Conservation (phyloP, 1,140 invertebrate species). For the Plodia interpunctella region DNA sequence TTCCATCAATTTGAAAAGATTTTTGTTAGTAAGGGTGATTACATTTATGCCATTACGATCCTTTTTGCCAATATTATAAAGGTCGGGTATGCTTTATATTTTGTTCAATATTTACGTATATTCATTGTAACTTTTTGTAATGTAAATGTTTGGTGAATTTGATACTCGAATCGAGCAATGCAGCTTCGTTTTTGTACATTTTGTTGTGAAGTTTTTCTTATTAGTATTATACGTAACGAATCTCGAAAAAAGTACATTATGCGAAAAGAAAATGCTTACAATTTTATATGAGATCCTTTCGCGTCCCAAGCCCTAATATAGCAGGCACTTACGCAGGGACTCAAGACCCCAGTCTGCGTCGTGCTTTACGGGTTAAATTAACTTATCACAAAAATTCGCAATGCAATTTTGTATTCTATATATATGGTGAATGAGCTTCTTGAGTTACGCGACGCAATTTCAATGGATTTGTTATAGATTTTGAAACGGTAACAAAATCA, state of each 20-base stretch:
- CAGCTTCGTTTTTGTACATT: not conserved
- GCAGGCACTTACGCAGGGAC: too few species aligned
- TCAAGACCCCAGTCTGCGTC: too few species aligned
- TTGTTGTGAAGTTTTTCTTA: not conserved
- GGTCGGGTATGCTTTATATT: not conserved
- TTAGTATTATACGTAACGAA: not conserved
- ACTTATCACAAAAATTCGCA: not conserved
- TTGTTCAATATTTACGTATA: not conserved
- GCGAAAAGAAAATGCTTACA: not conserved
- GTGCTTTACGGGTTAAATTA: too few species aligned
- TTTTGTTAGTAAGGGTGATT: not conserved
- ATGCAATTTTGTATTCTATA: constrained; percentile 1
- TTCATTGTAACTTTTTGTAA: not conserved
- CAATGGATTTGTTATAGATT: constrained; percentile 26
- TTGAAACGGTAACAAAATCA: constrained; percentile 36
- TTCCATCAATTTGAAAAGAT: not conserved
- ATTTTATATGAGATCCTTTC: not conserved
- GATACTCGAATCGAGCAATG: not conserved
- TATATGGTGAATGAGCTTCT: constrained; percentile 5
- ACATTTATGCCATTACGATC: not conserved
- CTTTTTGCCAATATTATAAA: constrained; percentile 4
- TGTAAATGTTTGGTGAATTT: not conserved
- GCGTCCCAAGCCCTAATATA: too few species aligned
- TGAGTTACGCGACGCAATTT: constrained; percentile 19
- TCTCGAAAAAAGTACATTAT: not conserved